Conservation (phyloP, 2,113 vertebrate genomes). For the Lepisosteus oculatus region DNA sequence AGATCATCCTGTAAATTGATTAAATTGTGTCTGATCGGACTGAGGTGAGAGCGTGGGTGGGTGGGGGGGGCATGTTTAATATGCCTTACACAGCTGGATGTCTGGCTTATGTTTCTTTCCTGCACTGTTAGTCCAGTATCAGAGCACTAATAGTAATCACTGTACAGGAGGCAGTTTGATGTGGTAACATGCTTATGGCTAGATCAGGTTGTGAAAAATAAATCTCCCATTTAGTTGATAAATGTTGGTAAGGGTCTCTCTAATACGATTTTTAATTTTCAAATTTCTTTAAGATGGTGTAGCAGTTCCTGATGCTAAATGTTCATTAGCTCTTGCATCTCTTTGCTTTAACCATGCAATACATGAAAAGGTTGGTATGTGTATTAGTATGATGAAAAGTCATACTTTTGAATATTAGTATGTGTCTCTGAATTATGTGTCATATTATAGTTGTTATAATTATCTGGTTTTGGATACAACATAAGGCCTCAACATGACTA, state of each 20-base stretch:
- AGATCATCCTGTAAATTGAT: neutral
- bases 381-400: no score
- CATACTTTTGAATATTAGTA: no score
- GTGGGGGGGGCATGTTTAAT: neutral
- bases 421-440: no score
- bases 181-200: neutral
- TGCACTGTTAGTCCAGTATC: neutral
- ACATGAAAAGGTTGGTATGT: no score
- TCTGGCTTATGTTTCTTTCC: neutral
- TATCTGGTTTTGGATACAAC: no score
- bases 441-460: no score
- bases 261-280: no score
- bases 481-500: no score
- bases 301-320: no score
- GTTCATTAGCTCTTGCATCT: no score
- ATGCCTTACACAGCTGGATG: neutral
- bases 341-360: no score
- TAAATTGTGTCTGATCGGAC: neutral
- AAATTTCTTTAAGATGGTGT: no score
- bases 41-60: neutral
- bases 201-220: neutral
- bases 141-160: neutral
- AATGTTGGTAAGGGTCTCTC: neutral
- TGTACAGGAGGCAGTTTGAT: neutral
- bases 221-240: constrained; percentile 5